Base-by-base conservation (phyloP, 2,888 invertebrate species). In the Dynastes maya region DNA sequence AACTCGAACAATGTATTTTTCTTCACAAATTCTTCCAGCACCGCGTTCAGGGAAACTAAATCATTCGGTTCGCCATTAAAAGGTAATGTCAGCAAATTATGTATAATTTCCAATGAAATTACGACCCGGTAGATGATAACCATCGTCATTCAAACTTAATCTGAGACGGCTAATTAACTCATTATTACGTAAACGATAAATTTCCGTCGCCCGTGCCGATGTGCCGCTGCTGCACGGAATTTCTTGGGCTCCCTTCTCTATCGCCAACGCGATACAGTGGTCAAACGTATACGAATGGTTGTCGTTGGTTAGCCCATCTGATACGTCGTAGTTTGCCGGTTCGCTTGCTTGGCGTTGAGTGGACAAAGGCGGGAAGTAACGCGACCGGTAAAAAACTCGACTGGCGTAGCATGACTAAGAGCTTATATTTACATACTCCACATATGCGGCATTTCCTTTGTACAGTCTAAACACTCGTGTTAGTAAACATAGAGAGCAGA, bases 131-230 rank as follows among this genome's bases (percentile, higher is more conserved):
- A 22, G 67, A 22, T 67, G 67, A 67, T 67, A 67, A 27, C 67
- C 67, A 67, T 67, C 67, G 67, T 27, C 67, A 49, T 49, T 45
- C 67, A 67, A 67, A 67, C 67, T 45, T 67, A 67, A 67, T 67
- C 67, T 32, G 49, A 67, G 45, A 49, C 67, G 16, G 49, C 45
- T 67, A 67, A 67, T 67, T 67, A 67, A 49, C 67, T 49, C 32
- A 32, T 49, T 67, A 67, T 67, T 49, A 67, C 67, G 67, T 67
- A 67, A 67, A 67, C 49, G 49, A 63, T 63, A 63, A 63, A 63
- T 63, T 63, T 63, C 63, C 63, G 63, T 63, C 67, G 11, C 32
- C 45, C 11, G 64, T 37, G 16, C 27, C 49, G 22, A n/a, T 22
- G 65, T 22, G 22, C 29, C 29, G 22, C 13, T 16, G 65, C 65